phyloP scores from a whole-genome alignment of 2,797 vertebrate genomes.

The Saguinus oedipus region DNA sequence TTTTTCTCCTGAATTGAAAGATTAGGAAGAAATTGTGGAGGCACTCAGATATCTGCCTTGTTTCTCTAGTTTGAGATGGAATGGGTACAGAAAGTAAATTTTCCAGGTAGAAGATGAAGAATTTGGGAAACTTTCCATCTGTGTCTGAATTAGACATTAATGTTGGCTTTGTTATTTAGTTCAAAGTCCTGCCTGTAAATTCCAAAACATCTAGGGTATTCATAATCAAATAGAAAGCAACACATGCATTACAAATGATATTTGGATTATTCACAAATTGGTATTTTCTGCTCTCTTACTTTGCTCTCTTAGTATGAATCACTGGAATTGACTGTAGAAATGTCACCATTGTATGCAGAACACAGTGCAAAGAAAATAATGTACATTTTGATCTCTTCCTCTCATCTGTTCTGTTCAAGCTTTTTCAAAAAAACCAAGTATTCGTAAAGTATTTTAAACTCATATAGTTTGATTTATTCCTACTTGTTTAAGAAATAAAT shows the following conservation, averaged over 20 bases:
- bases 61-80: neutral
- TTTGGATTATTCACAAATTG: slow-evolving; percentile 60
- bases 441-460: neutral
- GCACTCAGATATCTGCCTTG: neutral
- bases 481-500: neutral
- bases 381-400: neutral
- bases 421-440: neutral
- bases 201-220: slow-evolving; percentile 53
- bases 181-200: slow-evolving; percentile 31
- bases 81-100: neutral
- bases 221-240: slow-evolving; percentile 58
- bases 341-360: slow-evolving; percentile 44
- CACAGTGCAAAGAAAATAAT: neutral
- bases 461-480: neutral
- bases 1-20: neutral
- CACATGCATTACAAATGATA: slow-evolving; percentile 48
- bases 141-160: slow-evolving; percentile 47
- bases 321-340: slow-evolving; percentile 50
- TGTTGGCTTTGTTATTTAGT: slow-evolving; percentile 39
- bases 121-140: slow-evolving; percentile 18
- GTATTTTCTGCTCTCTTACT: slow-evolving; percentile 46
- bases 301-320: slow-evolving; percentile 36
- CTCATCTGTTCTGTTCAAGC: neutral
- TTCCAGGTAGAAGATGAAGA: neutral
- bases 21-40: neutral